Conservation (phyloP, 2,113 vertebrate species). For the Caranx melampygus region DNA sequence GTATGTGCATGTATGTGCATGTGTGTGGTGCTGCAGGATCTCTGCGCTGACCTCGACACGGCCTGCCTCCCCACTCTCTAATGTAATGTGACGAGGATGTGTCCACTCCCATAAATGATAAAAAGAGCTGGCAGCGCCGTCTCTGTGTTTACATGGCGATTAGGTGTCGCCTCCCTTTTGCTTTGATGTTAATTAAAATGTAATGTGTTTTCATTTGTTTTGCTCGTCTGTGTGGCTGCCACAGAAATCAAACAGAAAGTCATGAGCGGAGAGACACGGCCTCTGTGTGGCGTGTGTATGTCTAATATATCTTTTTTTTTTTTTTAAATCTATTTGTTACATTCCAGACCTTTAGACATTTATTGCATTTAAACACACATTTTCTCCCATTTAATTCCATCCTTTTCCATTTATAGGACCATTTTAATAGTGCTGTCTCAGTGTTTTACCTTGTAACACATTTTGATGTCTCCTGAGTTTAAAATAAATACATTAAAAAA, state of each 20-base stretch:
- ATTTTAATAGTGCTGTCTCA: neutral
- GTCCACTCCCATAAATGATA: slow-evolving; percentile 79
- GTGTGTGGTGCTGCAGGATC: slow-evolving; percentile 53
- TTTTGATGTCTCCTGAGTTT: neutral
- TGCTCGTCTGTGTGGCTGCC: slow-evolving; percentile 37
- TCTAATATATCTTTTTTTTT: neutral
- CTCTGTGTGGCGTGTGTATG: neutral
- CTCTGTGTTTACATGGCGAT: slow-evolving; percentile 75
- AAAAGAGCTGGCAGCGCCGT: slow-evolving; percentile 65
- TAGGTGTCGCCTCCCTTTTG: slow-evolving; percentile 66
- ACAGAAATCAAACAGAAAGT: slow-evolving; percentile 54
- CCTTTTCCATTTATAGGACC: neutral
- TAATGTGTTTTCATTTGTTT: slow-evolving; percentile 70
- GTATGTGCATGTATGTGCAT: slow-evolving; percentile 43
- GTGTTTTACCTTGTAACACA: too few species aligned
- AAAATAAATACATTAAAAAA: neutral
- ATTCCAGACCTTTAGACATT: neutral
- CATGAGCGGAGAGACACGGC: slow-evolving; percentile 6
- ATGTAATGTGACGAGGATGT: slow-evolving; percentile 76
- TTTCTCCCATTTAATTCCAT: neutral
- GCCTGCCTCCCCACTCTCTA: slow-evolving; percentile 53
- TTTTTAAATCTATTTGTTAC: neutral
- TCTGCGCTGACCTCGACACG: slow-evolving; percentile 44
- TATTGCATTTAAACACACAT: neutral
- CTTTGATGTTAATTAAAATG: slow-evolving; percentile 77